Conservation (phyloP, 1,140 invertebrate genomes). For the Pogonomyrmex californicus region DNA sequence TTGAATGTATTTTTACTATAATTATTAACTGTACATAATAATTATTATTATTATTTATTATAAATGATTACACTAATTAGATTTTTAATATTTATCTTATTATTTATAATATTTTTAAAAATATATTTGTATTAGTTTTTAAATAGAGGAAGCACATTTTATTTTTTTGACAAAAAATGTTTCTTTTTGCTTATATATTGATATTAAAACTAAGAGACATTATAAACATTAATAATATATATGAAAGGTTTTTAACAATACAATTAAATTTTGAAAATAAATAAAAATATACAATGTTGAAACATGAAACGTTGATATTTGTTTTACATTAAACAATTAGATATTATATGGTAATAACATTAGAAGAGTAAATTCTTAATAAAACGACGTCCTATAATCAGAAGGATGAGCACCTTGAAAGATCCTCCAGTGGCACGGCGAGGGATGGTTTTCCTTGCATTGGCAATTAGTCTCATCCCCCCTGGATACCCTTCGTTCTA, state of each 20-base stretch:
- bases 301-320: background rate
- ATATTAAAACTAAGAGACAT: background rate
- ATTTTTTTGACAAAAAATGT: background rate
- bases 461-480: conserved; percentile 85
- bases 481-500: conserved; percentile 81
- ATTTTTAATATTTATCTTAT: background rate
- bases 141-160: background rate
- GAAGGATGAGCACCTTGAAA: conserved; percentile 84
- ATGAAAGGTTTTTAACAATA: background rate
- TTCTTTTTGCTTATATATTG: background rate
- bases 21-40: background rate
- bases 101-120: background rate
- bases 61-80: background rate
- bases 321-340: background rate
- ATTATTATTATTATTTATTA: background rate
- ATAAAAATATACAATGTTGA: background rate
- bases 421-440: conserved; percentile 75
- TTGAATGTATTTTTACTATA: background rate
- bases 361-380: conserved; percentile 55
- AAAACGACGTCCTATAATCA: conserved; percentile 69
- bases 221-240: background rate
- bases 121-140: background rate
- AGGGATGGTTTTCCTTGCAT: conserved; percentile 82
- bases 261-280: background rate
- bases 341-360: background rate